Base-by-base conservation (phyloP, 2,797 vertebrate genomes). In the Cirrhinus molitorella region DNA sequence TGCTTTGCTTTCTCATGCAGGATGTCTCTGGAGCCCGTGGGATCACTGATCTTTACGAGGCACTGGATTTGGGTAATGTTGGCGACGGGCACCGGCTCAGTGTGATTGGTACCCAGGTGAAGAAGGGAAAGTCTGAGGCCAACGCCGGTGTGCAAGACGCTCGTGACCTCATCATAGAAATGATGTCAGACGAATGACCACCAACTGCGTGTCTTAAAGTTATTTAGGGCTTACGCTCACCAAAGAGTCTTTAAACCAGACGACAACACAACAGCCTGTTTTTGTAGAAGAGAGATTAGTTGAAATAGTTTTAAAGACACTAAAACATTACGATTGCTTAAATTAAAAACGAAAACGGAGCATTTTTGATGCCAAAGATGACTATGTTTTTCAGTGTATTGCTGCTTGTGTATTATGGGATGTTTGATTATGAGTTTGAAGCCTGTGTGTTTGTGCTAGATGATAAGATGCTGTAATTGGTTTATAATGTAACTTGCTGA, bases 41-140 rank as follows among this genome's bases (percentile, higher is more conserved):
- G 87, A 96, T 99, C 93, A 95, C 96, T 0, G 97, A 99, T 75
- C 95, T 99, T 86, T 96, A 97, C 0, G 97, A 97, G 0, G 95
- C 95, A 8, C 91, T 83, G 63, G 81, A 77, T 68, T 19, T 83
- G 72, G 81, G 73, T 3, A 70, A 23, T 5, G 21, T 59, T 97
- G 91, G 91, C 90, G 0, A 94, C 97, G 81, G 95, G 93, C 0
- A 94, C 96, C 49, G 90, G 90, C 79, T 99, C 90, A 98, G 96
- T 92, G 92, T 99, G 90, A 97, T 99, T 79, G 95, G 96, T 25
- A 98, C 97, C 3, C 90, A 94, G 0, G 94, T 93, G 87, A 94
- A 87, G 90, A 94, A 89, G 81, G 95, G 94, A 0, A 92, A 90
- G 78, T 86, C 89, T 0, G 94, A 93, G 91, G 92, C 92, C 80